phyloP scores from a whole-genome alignment of 2,113 vertebrate species.

The Hiodon tergisus region DNA sequence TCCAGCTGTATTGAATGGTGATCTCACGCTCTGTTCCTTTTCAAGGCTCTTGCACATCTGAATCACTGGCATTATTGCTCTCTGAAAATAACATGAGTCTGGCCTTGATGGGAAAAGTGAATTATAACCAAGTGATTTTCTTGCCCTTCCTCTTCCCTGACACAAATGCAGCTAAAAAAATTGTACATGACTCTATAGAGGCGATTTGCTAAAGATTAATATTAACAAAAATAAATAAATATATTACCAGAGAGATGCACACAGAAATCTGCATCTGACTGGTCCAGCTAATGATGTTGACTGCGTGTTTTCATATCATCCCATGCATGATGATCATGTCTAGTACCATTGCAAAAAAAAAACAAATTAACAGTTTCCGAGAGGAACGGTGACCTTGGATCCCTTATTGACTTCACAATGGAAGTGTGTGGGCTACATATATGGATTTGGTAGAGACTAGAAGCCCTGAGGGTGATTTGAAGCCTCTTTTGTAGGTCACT shows the following conservation, averaged over 20 bases:
- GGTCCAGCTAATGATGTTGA: not conserved
- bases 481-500: not conserved
- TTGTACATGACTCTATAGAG: not conserved
- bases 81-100: slow-evolving; percentile 7
- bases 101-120: slow-evolving; percentile 20
- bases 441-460: not conserved
- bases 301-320: not conserved
- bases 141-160: not conserved
- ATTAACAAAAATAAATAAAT: not conserved
- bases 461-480: not conserved
- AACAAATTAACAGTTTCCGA: not conserved
- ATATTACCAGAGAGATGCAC: too few relatives aligned
- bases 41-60: slow-evolving; percentile 26
- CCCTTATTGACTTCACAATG: slow-evolving; percentile 11
- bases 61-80: slow-evolving; percentile 33
- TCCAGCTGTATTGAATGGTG: slow-evolving; percentile 30
- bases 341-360: not conserved
- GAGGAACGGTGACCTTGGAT: slow-evolving; percentile 5
- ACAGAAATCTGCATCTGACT: too few relatives aligned
- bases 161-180: not conserved
- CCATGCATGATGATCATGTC: not conserved
- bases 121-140: not conserved
- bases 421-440: slow-evolving; percentile 1
- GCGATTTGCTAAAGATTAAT: not conserved
- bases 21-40: slow-evolving; percentile 33